These are phyloP conservation scores for Bursaphelenchus okinawaensis DNA, from an alignment of 2,888 invertebrate species.

Conservation along the genomic window DNA sequence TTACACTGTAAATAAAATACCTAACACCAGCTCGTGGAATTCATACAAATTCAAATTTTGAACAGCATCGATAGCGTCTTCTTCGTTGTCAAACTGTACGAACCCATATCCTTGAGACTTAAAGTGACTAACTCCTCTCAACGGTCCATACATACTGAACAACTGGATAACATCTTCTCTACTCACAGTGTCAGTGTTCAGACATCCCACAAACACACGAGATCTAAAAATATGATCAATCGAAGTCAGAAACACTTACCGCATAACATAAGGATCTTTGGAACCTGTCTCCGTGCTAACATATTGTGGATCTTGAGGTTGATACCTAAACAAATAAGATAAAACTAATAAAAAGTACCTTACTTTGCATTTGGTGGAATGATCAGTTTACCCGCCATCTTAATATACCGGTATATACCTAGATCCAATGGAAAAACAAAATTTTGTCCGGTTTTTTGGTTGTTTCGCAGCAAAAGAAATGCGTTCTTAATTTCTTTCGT, in stretches of 20 bases:
- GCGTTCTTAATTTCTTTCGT: no score
- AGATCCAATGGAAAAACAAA: no score
- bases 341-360: not conserved
- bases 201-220: not conserved
- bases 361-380: not conserved
- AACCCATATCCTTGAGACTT: slow-evolving; percentile 2
- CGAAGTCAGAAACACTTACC: not conserved
- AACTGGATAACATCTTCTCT: slow-evolving; percentile 8
- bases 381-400: not conserved
- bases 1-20: no score
- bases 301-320: not conserved
- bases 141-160: slow-evolving; percentile 6
- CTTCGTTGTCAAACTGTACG: slow-evolving; percentile 1
- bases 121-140: slow-evolving; percentile 8
- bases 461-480: no score
- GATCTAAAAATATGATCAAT: not conserved
- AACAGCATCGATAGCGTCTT: slow-evolving; percentile 8
- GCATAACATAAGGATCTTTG: not conserved
- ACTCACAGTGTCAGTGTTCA: not conserved
- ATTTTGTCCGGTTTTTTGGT: no score
- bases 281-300: not conserved
- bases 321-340: not conserved
- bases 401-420: no score
- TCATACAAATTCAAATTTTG: not conserved
- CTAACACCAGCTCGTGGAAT: not conserved